Evolutionary conservation across 92 coral and sea anemone genomes (phyloP).

Genomic region (Diadumene lineata): DNA sequence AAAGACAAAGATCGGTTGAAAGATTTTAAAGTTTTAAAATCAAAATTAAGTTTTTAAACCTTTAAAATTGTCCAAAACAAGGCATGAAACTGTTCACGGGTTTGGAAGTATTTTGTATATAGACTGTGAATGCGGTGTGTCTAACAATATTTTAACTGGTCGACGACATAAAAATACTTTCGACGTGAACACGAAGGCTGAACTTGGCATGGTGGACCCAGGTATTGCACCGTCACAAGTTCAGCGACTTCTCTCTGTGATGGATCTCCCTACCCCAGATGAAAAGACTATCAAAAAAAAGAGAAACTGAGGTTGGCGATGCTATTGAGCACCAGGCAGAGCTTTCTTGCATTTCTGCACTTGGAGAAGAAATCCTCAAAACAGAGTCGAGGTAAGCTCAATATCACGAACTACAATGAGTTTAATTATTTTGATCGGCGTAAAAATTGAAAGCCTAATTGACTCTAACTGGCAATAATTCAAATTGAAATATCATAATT

Average conservation of each 20-base stretch:
- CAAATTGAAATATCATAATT: too few relatives aligned
- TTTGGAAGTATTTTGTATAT: not conserved
- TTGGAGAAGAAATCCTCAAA: not conserved
- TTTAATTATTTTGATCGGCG: too few relatives aligned
- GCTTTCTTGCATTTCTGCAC: not conserved
- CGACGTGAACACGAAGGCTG: not conserved
- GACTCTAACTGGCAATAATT: too few relatives aligned
- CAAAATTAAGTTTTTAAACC: too few relatives aligned
- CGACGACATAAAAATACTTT: not conserved
- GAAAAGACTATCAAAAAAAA: not conserved
- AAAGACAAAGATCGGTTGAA: too few relatives aligned
- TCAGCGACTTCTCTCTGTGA: not conserved
- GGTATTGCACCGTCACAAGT: not conserved
- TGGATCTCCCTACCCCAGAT: not conserved
- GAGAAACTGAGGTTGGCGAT: not conserved
- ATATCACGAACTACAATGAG: too few relatives aligned
- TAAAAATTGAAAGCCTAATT: too few relatives aligned
- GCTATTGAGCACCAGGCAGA: not conserved
- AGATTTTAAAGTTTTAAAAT: too few relatives aligned
- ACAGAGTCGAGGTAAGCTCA: not conserved
- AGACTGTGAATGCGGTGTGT: conserved; percentile 3
- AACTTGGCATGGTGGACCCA: not conserved
- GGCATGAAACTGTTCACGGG: not conserved
- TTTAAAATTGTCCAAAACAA: not conserved
- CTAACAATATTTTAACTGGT: too few relatives aligned